A percentile compares a stretch with the other conserved stretches of the same genome.
phyloP scores from a whole-genome alignment of 2,113 vertebrate genomes.

The Pholis gunnellus region DNA sequence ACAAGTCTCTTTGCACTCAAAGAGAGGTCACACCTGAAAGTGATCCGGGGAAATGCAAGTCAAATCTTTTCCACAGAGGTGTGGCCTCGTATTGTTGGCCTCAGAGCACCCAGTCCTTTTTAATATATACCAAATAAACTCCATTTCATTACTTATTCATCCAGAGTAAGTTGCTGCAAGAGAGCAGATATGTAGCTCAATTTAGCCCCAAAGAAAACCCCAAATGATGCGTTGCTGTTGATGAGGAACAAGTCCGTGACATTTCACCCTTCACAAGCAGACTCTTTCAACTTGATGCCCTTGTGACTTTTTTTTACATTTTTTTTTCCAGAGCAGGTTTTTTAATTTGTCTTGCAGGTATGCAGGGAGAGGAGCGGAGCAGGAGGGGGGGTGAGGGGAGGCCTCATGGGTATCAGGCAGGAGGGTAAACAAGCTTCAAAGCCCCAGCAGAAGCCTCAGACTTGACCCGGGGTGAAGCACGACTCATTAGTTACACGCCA shows the following conservation, averaged over 20 bases:
- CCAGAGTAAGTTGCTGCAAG: background rate
- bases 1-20: no score
- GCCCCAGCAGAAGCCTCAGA: slow-evolving; percentile 70
- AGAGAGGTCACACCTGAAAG: background rate
- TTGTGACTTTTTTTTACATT: background rate
- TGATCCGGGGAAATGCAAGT: background rate
- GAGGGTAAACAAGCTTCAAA: slow-evolving; percentile 80
- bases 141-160: slow-evolving; percentile 9
- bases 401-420: slow-evolving; percentile 64
- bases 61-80: background rate
- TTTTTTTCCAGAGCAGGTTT: slow-evolving; percentile 40
- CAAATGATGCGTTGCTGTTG: background rate
- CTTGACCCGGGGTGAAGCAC: slow-evolving; percentile 74
- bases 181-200: background rate
- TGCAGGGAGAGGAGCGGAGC: slow-evolving; percentile 27
- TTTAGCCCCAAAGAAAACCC: background rate
- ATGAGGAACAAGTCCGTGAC: slow-evolving; percentile 21
- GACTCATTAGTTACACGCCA: slow-evolving; percentile 73
- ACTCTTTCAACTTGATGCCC: slow-evolving; percentile 41
- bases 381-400: slow-evolving; percentile 1
- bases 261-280: slow-evolving; percentile 14
- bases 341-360: slow-evolving; percentile 64
- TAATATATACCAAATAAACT: slow-evolving; percentile 6
- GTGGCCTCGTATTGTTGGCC: background rate
- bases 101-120: background rate